A percentile compares a stretch with the other conserved stretches of the same genome.
Conservation (phyloP, 2,113 vertebrate genomes). For the human (Homo sapiens) region DNA sequence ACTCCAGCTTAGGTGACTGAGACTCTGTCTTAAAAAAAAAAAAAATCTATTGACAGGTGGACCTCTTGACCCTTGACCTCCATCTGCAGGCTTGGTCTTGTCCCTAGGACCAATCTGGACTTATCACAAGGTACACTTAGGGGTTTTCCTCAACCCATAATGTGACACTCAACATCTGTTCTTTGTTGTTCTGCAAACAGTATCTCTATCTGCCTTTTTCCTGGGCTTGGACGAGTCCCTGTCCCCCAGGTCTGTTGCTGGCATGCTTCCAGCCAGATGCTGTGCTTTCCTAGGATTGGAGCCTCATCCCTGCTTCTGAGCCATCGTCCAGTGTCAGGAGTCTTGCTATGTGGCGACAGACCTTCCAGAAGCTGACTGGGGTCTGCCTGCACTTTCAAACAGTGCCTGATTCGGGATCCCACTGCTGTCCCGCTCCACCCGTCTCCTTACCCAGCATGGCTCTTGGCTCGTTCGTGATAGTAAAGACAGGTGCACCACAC, state of each 20-base stretch:
- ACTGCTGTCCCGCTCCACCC: fast-evolving
- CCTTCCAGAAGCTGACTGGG: not conserved
- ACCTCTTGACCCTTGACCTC: no score
- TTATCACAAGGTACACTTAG: not conserved
- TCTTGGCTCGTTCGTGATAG: not conserved
- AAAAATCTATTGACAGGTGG: no score
- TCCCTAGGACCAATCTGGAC: not conserved
- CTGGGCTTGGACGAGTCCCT: not conserved
- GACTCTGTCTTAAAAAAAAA: no score
- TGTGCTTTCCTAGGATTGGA: not conserved
- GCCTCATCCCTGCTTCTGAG: not conserved
- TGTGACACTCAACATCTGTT: not conserved
- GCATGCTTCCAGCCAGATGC: not conserved
- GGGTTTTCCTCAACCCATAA: not conserved
- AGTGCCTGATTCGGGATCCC: not conserved
- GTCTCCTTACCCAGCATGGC: not conserved
- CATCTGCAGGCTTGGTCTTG: not conserved
- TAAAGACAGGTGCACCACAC: not conserved
- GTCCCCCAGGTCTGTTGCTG: not conserved
- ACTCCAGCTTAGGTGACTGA: no score
- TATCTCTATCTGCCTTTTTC: not conserved
- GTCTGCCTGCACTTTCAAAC: not conserved
- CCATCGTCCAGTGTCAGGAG: fast-evolving
- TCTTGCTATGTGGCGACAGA: not conserved
- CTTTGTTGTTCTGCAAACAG: not conserved